Evolutionary conservation across 2,888 invertebrate genomes (phyloP).

Genomic region (Deroplatys truncata): DNA sequence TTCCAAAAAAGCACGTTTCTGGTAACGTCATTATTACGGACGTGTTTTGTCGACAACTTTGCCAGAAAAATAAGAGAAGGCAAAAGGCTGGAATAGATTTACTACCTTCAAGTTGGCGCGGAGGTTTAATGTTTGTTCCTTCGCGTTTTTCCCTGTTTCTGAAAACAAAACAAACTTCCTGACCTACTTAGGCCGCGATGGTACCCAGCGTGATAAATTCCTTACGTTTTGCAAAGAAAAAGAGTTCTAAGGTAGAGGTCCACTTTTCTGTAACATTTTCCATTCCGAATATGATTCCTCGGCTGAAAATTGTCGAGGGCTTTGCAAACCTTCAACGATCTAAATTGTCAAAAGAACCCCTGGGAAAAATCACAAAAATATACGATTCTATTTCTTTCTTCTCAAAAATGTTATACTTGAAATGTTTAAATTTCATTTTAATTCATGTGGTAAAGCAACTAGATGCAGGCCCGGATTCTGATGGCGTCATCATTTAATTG

Average conservation of each 20-base stretch:
- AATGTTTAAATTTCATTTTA: too few species aligned
- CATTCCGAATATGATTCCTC: neutral
- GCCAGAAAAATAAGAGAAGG: neutral
- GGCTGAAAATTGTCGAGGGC: too few species aligned
- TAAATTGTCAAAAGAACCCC: too few species aligned
- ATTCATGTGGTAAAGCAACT: too few species aligned
- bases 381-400: too few species aligned
- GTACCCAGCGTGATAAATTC: neutral
- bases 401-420: too few species aligned
- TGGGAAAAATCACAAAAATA: too few species aligned
- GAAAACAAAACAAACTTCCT: neutral
- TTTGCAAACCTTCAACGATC: too few species aligned
- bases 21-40: neutral
- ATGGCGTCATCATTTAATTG: too few species aligned
- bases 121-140: neutral
- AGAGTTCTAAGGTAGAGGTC: neutral
- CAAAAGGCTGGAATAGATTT: neutral
- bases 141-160: neutral
- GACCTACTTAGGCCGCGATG: neutral
- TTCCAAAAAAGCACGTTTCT: neutral
- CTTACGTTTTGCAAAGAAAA: neutral
- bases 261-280: neutral
- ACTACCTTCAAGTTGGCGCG: neutral
- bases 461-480: too few species aligned
- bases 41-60: neutral